Conservation (phyloP, 2,113 vertebrate genomes). For the Lasiurus borealis region DNA sequence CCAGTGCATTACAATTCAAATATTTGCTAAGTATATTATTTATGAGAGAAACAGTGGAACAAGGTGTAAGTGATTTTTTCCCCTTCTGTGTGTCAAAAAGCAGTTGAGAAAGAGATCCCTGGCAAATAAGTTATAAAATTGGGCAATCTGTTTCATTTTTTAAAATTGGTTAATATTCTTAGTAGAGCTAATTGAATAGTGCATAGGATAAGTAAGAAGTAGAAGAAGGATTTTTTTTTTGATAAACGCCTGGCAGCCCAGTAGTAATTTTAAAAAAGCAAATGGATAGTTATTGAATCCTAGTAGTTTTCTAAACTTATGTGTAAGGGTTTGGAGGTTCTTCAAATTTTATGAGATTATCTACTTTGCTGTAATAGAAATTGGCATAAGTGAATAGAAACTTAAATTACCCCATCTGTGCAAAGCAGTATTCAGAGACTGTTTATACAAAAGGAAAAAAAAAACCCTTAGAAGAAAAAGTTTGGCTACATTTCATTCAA, state of each 20-base stretch:
- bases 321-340: background rate
- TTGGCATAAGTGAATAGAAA: constrained; percentile 51
- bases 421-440: constrained; percentile 22
- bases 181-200: background rate
- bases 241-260: background rate
- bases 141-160: background rate
- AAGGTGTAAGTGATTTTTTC: background rate
- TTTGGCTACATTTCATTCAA: constrained; percentile 2
- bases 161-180: background rate
- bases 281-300: background rate
- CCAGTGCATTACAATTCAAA: background rate
- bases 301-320: constrained; percentile 55
- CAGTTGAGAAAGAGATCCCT: background rate
- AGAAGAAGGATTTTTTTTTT: background rate
- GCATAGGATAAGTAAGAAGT: background rate
- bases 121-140: constrained; percentile 27
- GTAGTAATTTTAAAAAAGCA: constrained; percentile 29
- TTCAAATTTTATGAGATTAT: constrained; percentile 16
- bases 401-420: constrained; percentile 14
- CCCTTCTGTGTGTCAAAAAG: background rate
- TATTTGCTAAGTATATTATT: constrained; percentile 28
- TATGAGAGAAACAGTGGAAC: background rate
- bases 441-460: constrained; percentile 61
- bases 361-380: constrained; percentile 10
- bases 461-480: background rate